Evolutionary conservation across 2,797 vertebrate genomes (phyloP).

Genomic region (Hemibagrus guttatus): DNA sequence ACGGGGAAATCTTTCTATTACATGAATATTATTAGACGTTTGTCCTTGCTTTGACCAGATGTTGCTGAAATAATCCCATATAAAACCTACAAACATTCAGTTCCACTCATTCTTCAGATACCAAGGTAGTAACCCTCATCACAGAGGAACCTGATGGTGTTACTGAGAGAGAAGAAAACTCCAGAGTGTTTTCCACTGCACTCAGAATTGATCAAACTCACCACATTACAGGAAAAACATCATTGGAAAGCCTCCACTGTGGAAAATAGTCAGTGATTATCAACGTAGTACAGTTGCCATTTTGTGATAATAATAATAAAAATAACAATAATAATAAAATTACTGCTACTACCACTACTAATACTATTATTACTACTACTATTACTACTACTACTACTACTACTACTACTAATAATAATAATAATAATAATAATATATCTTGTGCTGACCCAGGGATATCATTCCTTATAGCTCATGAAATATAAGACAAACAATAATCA

Average conservation of each 20-base stretch:
- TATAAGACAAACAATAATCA: too few relatives aligned
- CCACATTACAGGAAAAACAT: not conserved
- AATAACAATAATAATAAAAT: too few relatives aligned
- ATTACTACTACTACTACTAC: too few relatives aligned
- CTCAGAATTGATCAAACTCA: not conserved
- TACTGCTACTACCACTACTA: too few relatives aligned
- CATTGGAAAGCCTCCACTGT: not conserved
- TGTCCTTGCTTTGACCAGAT: not conserved
- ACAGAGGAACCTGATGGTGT: not conserved
- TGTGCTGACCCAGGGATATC: too few relatives aligned
- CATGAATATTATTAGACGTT: not conserved
- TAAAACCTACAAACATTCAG: not conserved
- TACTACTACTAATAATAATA: too few relatives aligned
- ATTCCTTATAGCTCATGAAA: too few relatives aligned
- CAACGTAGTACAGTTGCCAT: too few relatives aligned
- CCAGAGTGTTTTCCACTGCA: not conserved
- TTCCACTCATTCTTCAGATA: not conserved
- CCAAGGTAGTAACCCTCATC: not conserved
- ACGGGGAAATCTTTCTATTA: not conserved
- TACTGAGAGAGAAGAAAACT: not conserved
- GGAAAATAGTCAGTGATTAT: too few relatives aligned
- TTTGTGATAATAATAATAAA: too few relatives aligned
- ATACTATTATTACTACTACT: too few relatives aligned
- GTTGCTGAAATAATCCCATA: not conserved
- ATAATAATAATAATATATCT: too few relatives aligned